Base-by-base conservation (phyloP, 1,140 invertebrate genomes). In the Apis florea region DNA sequence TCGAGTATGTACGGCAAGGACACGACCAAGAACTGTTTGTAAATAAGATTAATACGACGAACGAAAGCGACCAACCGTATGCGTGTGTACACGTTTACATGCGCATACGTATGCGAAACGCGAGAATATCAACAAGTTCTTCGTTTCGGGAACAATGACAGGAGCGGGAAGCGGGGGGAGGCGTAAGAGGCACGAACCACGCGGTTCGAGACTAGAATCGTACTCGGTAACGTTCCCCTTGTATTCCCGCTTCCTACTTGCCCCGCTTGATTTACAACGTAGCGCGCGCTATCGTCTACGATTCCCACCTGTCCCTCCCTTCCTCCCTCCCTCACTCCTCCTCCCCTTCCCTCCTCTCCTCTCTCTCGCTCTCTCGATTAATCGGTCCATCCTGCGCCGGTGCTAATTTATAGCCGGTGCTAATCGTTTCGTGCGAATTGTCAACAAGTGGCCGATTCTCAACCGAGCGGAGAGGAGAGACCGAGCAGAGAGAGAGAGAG, bases 401-500 rank as follows among this genome's bases (percentile, higher is more conserved):
- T 53, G 74, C 83, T 87, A 87, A 88, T 87, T 88, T 87, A 88
- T 85, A 77, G 83, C 53, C 53, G 56, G 64, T 26, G 69, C 66
- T 86, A 70, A 88, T 85, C 80, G 80, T 8, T 58, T 26, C 63
- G 51, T 24, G 61, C 31, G 68, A 63, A 66, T 82, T 40, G 86
- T 88, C 87, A 88, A 88, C 87, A 88, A 88, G 87, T 88, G 87
- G 86, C 79, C 82, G 85, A 84, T 84, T 78, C 54, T 58, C 70
- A 9, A 40, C 63, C 31, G 51, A 49, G 47, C 5, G 2, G n/a
- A 9, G n/a, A n/a, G n/a, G n/a, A n/a, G n/a, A n/a, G n/a, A n/a
- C n/a, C n/a, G n/a, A n/a, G n/a, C n/a, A n/a, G n/a, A n/a, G n/a
- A n/a, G n/a, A n/a, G n/a, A n/a, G n/a, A n/a, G n/a, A n/a, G n/a